phyloP scores from a whole-genome alignment of 2,113 vertebrate genomes.

The Coturnix japonica region DNA sequence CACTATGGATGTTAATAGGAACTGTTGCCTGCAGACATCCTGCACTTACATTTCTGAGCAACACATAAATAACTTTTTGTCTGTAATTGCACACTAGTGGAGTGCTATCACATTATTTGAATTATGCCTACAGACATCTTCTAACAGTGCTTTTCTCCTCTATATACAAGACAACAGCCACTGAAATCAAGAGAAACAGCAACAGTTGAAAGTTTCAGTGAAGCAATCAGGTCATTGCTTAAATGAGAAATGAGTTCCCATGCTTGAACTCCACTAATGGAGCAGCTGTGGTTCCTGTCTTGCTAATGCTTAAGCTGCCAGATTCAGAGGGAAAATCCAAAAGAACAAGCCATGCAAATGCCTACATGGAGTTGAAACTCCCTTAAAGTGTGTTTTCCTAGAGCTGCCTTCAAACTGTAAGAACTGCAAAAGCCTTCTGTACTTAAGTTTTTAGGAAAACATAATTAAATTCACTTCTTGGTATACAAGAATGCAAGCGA shows the following conservation, averaged over 20 bases:
- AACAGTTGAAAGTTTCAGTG: neutral
- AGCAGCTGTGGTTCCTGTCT: neutral
- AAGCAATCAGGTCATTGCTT: neutral
- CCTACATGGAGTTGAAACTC: neutral
- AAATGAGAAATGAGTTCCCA: neutral
- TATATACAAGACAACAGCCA: neutral
- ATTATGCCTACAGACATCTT: neutral
- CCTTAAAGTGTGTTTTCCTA: neutral
- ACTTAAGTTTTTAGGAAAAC: neutral
- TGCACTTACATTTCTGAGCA: neutral
- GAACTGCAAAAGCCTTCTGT: neutral
- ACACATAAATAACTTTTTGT: neutral
- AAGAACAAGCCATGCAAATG: neutral
- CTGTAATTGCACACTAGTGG: neutral
- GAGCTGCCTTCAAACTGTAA: neutral
- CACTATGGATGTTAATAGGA: too few relatives aligned
- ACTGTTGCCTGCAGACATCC: neutral
- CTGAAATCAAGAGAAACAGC: constrained; percentile 1
- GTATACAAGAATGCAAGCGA: neutral
- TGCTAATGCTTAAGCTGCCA: neutral
- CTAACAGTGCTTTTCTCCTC: neutral
- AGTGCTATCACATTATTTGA: neutral
- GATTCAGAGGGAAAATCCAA: neutral
- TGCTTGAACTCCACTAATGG: neutral
- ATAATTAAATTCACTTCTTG: neutral